Evolutionary conservation across 2,888 invertebrate genomes (phyloP), one percentile per base, ranked within the genome.

Genomic region (Quadroppia sp.): DNA sequence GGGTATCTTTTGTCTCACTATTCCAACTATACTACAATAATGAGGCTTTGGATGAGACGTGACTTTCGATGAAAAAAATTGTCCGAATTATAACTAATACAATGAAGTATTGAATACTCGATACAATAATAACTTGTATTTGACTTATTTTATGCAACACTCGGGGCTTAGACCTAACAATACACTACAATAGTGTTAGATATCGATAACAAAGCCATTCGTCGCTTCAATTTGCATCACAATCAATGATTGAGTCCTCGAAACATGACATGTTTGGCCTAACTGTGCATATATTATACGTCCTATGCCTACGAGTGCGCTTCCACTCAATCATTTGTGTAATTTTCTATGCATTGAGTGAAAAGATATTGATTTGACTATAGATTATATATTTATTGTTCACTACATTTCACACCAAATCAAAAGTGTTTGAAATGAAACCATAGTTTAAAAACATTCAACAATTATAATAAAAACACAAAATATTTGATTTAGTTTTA

Each of bases 201-300:
- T 64, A 64, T 64, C 40, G 40, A 64, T 64, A 64, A 32, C 64
- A 64, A 64, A 30, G 36, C 40, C 36, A 36, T 64, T 36, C 64
- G 64, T 64, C 36, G n/a, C 64, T 64, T 36, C 3, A 9, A 64
- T 64, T 64, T 36, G 40, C 64, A 64, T 64, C 20, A 64, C 64
- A 64, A 64, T 64, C 64, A 36, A 64, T 64, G 6, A 36, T 36
- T 17, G 36, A 36, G 20, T 36, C 7, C 64, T 32, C 20, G n/a
- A 64, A 32, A 64, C 30, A 64, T 64, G n/a, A 36, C 64, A 20
- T 64, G 20, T 64, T 64, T 64, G 25, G 13, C 59, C 30, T 59
- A 59, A 59, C 28, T 59, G 59, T 59, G 59, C 25, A 59, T 59
- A 59, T 59, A 15, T 30, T 50, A 50, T 50, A 15, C 45, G 2